These are phyloP conservation scores for Notiomystis cincta DNA, from an alignment of 2,113 vertebrate species.

Conservation along the genomic window DNA sequence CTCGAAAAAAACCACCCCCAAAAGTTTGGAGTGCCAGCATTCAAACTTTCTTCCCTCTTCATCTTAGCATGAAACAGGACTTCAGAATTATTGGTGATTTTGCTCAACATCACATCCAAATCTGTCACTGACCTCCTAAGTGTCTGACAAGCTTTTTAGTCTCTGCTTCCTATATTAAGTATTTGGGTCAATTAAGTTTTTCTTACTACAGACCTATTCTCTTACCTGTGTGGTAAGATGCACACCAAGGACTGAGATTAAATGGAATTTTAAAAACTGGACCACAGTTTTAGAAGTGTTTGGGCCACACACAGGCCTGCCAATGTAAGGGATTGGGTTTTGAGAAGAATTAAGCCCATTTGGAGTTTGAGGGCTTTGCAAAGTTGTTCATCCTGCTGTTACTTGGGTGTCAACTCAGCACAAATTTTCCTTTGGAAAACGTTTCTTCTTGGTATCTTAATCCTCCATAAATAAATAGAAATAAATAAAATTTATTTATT, in stretches of 20 bases:
- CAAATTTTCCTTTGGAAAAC: background rate
- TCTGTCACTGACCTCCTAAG: too few relatives aligned
- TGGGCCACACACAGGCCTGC: background rate
- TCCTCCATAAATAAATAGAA: background rate
- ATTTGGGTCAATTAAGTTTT: background rate
- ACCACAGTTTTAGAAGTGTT: background rate
- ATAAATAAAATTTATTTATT: too few relatives aligned
- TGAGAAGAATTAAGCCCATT: background rate
- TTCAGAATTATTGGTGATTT: background rate
- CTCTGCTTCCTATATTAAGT: background rate
- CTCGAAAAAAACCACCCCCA: background rate
- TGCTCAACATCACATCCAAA: background rate
- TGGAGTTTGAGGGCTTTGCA: background rate
- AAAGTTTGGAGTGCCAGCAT: background rate
- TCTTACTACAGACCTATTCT: accelerated
- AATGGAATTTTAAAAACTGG: background rate
- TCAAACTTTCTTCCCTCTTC: background rate
- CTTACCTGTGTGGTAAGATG: background rate
- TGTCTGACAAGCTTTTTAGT: background rate
- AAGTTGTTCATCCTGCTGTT: background rate
- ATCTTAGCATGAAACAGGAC: background rate
- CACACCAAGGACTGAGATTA: background rate
- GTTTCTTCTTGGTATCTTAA: background rate
- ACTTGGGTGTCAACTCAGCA: background rate
- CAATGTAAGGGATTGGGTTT: background rate